Base-by-base conservation (phyloP, 2,888 invertebrate species). In the Drosophila subquinaria region DNA sequence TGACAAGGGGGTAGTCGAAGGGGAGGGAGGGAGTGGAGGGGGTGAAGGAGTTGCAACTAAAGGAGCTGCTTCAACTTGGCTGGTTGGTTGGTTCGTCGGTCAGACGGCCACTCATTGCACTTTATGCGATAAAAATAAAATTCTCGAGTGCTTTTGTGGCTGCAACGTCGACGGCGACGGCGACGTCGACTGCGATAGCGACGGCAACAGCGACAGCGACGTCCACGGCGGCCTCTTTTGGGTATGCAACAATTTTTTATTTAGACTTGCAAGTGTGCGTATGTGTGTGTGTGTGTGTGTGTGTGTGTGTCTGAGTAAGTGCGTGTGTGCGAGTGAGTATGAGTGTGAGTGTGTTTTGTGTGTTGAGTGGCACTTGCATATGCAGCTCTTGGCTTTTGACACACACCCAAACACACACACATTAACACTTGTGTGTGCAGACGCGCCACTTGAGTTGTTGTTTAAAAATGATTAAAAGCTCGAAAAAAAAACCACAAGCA, bases 381-480 rank as follows among this genome's bases (percentile, higher is more conserved):
- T 79, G 75, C 75, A 80, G 57, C 70, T 67, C 70, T 69, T 80
- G 83, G 76, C 80, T 73, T 80, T 74, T 73, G 79, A 56, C 81
- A 68, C 76, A 60, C 64, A 53, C 63, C 48, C 59, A 51, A 60
- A 52, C 67, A 45, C 56, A 50, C 43, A 47, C 59, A 56, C 72
- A 81, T 69, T 63, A 59, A 72, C 65, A 66, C 60, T 76, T 11
- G 62, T 67, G 59, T 63, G 61, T 70, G 65, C 81, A 80, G 76
- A 76, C 81, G 65, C 62, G 71, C 59, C 69, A 81, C 81, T 81
- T 72, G 64, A 81, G 71, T 69, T 82, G 81, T 83, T 81, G 70
- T 81, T 81, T 82, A 76, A 84, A 84, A 82, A 84, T 84, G 73
- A 82, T 84, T 82, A 82, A 82, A 82, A 78, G 64, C 79, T 81